Conservation (phyloP, 2,888 invertebrate species). For the Thymelicus sylvestris region DNA sequence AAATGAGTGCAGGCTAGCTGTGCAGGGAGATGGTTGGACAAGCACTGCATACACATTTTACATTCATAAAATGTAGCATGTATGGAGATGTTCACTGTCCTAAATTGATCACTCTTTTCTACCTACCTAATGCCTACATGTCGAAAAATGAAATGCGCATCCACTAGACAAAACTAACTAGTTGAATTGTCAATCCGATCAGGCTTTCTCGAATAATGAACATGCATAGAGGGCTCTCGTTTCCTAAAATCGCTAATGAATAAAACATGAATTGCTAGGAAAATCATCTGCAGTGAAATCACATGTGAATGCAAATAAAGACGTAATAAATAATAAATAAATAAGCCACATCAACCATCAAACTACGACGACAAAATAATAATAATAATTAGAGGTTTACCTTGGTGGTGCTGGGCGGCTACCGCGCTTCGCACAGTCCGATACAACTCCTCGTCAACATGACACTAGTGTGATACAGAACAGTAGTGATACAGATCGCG, state of each 20-base stretch:
- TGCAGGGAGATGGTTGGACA: constrained; percentile 13
- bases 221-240: constrained; percentile 58
- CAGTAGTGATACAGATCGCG: constrained; percentile 44
- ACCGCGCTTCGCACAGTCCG: constrained; percentile 47
- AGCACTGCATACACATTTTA: not conserved
- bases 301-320: constrained; percentile 83
- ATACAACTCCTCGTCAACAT: constrained; percentile 56
- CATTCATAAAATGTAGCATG: constrained; percentile 3
- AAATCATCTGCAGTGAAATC: constrained; percentile 82
- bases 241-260: constrained; percentile 37
- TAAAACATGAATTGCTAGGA: constrained; percentile 77
- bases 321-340: constrained; percentile 80
- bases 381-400: constrained; percentile 67
- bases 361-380: constrained; percentile 65
- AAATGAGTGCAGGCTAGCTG: constrained; percentile 15
- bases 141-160: constrained; percentile 79
- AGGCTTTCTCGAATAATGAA: constrained; percentile 56
- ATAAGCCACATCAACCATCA: constrained; percentile 81
- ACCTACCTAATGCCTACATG: constrained; percentile 10
- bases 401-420: constrained; percentile 56
- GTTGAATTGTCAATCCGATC: constrained; percentile 41
- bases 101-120: constrained; percentile 3
- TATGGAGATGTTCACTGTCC: not conserved
- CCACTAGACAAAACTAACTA: constrained; percentile 50
- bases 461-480: no score